Conservation (phyloP, 2,113 vertebrate genomes). For the Scolopax mira region DNA sequence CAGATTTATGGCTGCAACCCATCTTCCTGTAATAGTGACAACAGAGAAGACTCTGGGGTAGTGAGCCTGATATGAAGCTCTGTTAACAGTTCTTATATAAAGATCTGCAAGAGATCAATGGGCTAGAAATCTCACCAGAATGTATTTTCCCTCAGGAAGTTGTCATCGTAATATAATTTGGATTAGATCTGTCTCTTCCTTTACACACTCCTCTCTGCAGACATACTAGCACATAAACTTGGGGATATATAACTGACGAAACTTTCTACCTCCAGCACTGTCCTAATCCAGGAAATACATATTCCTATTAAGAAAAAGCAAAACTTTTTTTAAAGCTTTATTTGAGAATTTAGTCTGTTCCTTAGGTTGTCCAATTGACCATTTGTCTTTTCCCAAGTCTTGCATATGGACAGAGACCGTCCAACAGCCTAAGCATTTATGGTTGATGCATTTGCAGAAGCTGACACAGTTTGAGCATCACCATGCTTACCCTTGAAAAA, state of each 20-base stretch:
- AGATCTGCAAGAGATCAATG: background rate
- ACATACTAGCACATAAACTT: background rate
- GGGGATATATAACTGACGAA: background rate
- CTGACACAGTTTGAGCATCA: background rate
- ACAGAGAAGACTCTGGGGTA: background rate
- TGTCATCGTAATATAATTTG: background rate
- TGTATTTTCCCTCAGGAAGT: conserved; percentile 1
- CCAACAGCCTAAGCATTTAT: background rate
- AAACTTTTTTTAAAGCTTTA: background rate
- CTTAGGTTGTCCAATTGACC: background rate
- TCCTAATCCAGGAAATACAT: background rate
- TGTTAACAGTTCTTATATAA: background rate
- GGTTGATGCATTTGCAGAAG: background rate
- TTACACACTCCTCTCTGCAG: background rate
- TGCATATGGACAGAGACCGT: background rate
- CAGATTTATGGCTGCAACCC: background rate
- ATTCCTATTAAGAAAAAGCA: background rate
- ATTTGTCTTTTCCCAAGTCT: background rate
- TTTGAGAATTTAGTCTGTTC: background rate
- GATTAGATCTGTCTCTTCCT: background rate
- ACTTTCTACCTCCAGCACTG: background rate
- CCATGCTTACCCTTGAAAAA: background rate
- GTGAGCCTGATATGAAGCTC: background rate
- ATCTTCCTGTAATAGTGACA: background rate
- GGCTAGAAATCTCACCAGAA: background rate